Base-by-base conservation (phyloP, 2,113 vertebrate genomes). In the Petrocephalus microphthalmus region DNA sequence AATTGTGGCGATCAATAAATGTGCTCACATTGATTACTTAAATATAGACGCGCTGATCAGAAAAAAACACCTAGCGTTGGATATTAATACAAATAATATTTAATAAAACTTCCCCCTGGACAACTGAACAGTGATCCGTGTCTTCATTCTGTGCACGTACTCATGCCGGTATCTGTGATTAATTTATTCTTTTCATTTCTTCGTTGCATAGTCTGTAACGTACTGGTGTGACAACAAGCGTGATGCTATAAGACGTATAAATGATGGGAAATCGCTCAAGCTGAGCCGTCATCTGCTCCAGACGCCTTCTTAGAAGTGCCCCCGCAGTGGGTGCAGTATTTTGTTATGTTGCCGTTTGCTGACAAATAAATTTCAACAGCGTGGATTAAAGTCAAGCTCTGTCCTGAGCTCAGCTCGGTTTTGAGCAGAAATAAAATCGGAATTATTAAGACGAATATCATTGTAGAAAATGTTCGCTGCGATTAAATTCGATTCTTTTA, bases 111-210 rank as follows among this genome's bases (percentile, higher is more conserved):
- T 88, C 57, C 45, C 33, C 29, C 54, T 83, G 33, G 54, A 86
- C 82, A 60, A 51, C 78, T 83, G 45, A 83, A 22, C 13, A 49
- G 87, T 90, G 88, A 84, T 13, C 54, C 78, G 86, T 86, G 25
- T 88, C 93, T 90, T 91, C 89, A 95, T 95, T 95, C 95, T 88
- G 92, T 89, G 93, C 95, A 96, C 95, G 95, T 96, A 93, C 95
- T 92, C 94, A 94, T 96, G 95, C 95, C 93, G 95, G 93, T 93
- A 93, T 94, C 92, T 89, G 93, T 92, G 94, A 94, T 94, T 93
- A 94, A 94, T 92, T 87, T 91, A 83, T 91, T 83, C 37, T 91
- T 92, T 93, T 92, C 92, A 93, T 94, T 93, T 86, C n/a, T 91
- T 90, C 71, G 51, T 86, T 88, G 88, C 78, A 22, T 67, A 90